Evolutionary conservation across 2,888 invertebrate genomes (phyloP).

Genomic region (Cantharis rustica): DNA sequence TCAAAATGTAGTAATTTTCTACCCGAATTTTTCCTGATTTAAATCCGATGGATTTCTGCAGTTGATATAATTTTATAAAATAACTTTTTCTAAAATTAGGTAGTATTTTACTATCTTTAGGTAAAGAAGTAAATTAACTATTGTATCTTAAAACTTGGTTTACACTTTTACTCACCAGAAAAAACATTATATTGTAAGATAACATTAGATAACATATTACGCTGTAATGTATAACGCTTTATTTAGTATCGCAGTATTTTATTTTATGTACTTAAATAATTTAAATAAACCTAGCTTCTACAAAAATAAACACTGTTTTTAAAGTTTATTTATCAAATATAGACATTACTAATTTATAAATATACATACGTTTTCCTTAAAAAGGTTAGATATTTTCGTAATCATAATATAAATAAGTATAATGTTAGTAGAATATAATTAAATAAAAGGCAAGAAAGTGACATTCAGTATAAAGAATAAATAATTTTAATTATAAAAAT

Average conservation of each 20-base stretch:
- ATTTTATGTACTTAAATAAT: background rate
- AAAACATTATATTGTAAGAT: too few relatives aligned
- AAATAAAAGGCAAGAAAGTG: background rate
- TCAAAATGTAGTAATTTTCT: too few relatives aligned
- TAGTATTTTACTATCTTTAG: too few relatives aligned
- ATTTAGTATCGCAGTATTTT: background rate
- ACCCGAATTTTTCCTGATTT: too few relatives aligned
- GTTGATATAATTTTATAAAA: too few relatives aligned
- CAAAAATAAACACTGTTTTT: background rate
- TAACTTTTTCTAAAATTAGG: too few relatives aligned
- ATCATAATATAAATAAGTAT: background rate
- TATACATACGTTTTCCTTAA: background rate
- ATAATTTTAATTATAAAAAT: background rate
- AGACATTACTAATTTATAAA: background rate
- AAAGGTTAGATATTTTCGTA: background rate
- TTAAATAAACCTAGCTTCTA: background rate
- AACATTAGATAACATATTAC: background rate
- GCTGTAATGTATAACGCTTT: background rate
- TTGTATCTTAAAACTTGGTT: too few relatives aligned
- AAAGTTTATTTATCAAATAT: background rate
- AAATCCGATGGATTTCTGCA: too few relatives aligned
- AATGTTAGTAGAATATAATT: background rate
- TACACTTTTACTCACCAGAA: too few relatives aligned
- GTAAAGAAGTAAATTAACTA: too few relatives aligned
- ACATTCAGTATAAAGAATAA: background rate